Conservation (phyloP, 2,888 invertebrate genomes). For the Limnephilus auricula region DNA sequence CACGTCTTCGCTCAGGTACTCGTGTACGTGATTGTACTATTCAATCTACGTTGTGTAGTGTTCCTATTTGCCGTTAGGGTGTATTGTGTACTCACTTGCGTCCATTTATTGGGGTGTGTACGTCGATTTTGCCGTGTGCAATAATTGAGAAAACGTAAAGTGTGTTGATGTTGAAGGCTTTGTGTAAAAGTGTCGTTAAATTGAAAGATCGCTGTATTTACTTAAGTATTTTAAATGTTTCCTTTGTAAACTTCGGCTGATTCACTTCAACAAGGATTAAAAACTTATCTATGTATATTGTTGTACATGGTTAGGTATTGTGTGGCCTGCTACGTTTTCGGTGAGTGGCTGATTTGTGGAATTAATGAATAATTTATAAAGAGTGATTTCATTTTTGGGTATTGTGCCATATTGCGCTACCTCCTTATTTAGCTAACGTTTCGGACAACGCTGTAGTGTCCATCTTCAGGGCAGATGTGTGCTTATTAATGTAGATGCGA, state of each 20-base stretch:
- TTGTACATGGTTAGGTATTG: no score
- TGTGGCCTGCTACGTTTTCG: no score
- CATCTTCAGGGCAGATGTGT: no score
- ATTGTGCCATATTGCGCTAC: no score
- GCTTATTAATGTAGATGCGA: no score
- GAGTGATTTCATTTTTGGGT: no score
- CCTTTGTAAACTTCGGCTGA: no score
- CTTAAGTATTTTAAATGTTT: neutral
- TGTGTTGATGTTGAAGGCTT: neutral
- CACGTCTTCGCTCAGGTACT: slow-evolving; percentile 48
- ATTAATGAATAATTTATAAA: no score
- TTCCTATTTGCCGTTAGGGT: slow-evolving; percentile 58
- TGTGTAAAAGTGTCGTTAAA: neutral
- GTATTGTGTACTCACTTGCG: neutral
- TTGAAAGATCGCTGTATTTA: neutral
- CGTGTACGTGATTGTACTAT: slow-evolving; percentile 54
- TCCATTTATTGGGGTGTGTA: neutral
- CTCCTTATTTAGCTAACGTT: no score
- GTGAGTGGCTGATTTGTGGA: no score
- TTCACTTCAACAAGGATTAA: neutral
- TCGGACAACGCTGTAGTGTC: no score
- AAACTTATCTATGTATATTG: neutral
- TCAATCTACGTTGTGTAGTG: slow-evolving; percentile 56
- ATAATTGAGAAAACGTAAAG: neutral
- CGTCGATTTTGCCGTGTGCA: neutral